Evolutionary conservation across 2,797 vertebrate species (phyloP), one percentile per base, ranked within the genome.

Genomic region (Cottoperca gobio): DNA sequence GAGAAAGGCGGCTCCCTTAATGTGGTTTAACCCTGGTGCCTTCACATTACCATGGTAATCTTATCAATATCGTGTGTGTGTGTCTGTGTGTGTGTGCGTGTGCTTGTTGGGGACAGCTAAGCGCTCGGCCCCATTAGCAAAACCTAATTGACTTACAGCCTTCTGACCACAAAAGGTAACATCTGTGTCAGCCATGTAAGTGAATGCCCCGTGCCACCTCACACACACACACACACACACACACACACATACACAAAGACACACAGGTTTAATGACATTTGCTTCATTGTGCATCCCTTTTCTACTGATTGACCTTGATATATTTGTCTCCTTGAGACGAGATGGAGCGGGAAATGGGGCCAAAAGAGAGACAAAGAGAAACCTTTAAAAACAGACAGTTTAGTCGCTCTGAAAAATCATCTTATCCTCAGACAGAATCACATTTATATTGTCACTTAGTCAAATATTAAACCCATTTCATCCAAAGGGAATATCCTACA

Each of bases 31-130:
- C 84, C 69, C 70, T 28, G 77, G 71, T 79, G 86, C 85, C 64
- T 85, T 79, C 78, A 70, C 84, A 91, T 94, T 91, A 91, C 73
- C 89, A 92, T 90, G 62, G 70, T 92, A 93, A 93, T 93, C 88
- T 88, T 76, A 93, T 92, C 87, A 91, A 72, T 83, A 77, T 17
- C 31, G 5, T 62, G 28, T 48, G 49, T 68, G 70, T 16, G 37
- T 76, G 43, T 65, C 70, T 73, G 45, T 2, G 57, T 70, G 70
- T 64, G 68, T 67, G 60, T 45, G 68, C 33, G 28, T 66, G 81
- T 60, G 77, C 28, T 33, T 67, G 82, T 63, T 13, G 49, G 58
- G 78, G 67, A 62, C 78, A 37, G 87, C 76, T 60, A 73, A 85
- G 81, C 89, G 73, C 84, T 86, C 52, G 48, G 86, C 45, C 78